Conservation (phyloP, 2,797 vertebrate genomes). For the Sebastes minor region DNA sequence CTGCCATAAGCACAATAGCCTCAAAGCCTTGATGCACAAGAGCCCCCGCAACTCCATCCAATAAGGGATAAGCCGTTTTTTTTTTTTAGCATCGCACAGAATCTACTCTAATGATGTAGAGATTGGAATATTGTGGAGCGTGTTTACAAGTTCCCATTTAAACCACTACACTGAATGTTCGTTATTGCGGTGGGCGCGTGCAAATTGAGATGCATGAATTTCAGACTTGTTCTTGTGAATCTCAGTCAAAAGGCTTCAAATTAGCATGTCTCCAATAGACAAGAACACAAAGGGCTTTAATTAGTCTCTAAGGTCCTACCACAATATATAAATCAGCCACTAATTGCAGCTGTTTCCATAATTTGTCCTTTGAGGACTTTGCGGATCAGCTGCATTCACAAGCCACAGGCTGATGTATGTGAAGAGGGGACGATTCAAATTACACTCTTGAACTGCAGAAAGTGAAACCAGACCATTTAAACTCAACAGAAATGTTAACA, state of each 20-base stretch:
- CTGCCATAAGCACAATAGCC: conserved; percentile 60
- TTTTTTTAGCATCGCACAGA: conserved; percentile 35
- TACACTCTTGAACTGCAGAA: neutral
- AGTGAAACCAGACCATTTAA: neutral
- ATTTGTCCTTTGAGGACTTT: conserved; percentile 69
- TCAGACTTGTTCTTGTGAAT: conserved; percentile 62
- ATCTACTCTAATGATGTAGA: conserved; percentile 47
- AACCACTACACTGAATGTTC: conserved; percentile 40
- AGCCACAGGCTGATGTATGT: conserved; percentile 31
- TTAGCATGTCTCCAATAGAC: conserved; percentile 75
- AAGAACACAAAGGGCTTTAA: conserved; percentile 80
- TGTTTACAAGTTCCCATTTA: conserved; percentile 53
- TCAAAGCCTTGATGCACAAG: conserved; percentile 45
- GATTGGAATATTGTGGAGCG: conserved; percentile 26
- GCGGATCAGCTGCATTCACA: conserved; percentile 57
- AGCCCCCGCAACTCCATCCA: conserved; percentile 45
- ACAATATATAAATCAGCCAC: conserved; percentile 77
- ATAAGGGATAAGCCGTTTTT: conserved; percentile 36
- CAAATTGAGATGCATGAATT: conserved; percentile 70
- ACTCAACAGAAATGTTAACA: neutral
- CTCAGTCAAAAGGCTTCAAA: conserved; percentile 74
- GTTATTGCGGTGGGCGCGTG: conserved; percentile 30
- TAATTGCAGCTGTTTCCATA: conserved; percentile 80
- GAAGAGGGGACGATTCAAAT: conserved; percentile 14
- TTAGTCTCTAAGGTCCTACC: conserved; percentile 79